Evolutionary conservation across 2,797 vertebrate species (phyloP).

Genomic region (Hippopotamyrus pictus): DNA sequence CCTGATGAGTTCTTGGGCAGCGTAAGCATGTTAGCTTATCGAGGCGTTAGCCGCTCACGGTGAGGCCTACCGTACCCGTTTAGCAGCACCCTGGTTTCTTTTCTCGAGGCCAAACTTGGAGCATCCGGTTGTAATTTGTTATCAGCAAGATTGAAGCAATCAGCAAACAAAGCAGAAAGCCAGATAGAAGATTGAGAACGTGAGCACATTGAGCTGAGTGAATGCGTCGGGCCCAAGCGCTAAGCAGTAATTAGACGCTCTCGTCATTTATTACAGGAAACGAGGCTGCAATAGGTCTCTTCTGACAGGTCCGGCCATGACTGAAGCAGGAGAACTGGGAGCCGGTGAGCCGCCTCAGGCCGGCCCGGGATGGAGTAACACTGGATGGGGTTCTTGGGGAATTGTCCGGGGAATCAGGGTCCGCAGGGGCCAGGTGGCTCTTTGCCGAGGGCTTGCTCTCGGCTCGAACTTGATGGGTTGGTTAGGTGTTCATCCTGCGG

Average conservation of each 20-base stretch:
- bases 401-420: neutral
- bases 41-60: constrained; percentile 34
- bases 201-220: neutral
- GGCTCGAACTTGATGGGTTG: neutral
- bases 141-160: constrained; percentile 40
- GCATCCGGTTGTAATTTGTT: constrained; percentile 60
- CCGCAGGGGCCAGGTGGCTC: neutral
- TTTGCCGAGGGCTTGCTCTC: neutral
- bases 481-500: neutral
- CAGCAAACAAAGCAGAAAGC: neutral
- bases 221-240: neutral
- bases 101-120: constrained; percentile 49
- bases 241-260: neutral
- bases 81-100: constrained; percentile 50
- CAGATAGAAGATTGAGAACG: neutral
- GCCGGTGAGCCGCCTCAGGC: neutral
- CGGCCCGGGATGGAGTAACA: neutral
- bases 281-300: neutral
- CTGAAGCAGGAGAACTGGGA: neutral
- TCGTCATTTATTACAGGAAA: neutral
- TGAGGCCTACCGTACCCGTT: constrained; percentile 46
- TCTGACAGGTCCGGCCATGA: neutral
- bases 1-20: neutral
- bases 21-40: neutral
- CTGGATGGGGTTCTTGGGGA: neutral